phyloP scores from a whole-genome alignment of 2,888 invertebrate species.

The Venustoraphidia nigricollis region DNA sequence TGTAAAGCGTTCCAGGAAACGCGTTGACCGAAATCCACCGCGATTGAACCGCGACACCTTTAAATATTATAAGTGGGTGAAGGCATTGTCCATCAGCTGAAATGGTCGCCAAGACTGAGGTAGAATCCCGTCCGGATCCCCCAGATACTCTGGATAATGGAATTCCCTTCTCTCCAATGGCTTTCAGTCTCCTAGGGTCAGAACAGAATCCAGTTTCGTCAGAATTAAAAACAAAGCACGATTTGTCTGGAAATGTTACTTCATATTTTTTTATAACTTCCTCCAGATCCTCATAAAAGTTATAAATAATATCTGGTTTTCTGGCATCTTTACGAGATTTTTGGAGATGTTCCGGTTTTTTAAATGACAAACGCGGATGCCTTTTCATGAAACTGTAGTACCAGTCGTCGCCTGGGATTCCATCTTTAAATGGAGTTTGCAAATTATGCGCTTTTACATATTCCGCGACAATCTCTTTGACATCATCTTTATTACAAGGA shows the following conservation, averaged over 20 bases:
- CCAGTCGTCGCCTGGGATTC: conserved; percentile 14
- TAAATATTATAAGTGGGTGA: conserved; percentile 11
- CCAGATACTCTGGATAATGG: conserved; percentile 9
- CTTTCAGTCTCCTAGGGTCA: conserved; percentile 5
- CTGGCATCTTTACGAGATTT: conserved; percentile 13
- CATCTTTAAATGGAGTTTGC: conserved; percentile 13
- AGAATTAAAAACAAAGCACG: not conserved
- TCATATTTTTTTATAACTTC: conserved; percentile 6
- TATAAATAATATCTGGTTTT: conserved; percentile 14
- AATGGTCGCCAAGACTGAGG: conserved; percentile 9
- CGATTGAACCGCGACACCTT: conserved; percentile 9
- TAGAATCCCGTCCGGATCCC: conserved; percentile 11
- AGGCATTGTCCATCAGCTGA: conserved; percentile 8
- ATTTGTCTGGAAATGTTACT: no score
- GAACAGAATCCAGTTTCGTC: not conserved
- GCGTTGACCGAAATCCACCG: not conserved
- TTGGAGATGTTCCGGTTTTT: conserved; percentile 17
- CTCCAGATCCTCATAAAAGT: conserved; percentile 14
- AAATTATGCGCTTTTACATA: conserved; percentile 7
- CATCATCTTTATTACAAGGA: conserved; percentile 7
- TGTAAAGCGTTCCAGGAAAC: conserved; percentile 9
- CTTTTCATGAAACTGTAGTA: conserved; percentile 13
- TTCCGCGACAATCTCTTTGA: conserved; percentile 6
- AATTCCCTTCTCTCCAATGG: conserved; percentile 10
- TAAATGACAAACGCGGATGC: conserved; percentile 12